Conservation (phyloP, 1,140 invertebrate species). For the Lucilia sericata region DNA sequence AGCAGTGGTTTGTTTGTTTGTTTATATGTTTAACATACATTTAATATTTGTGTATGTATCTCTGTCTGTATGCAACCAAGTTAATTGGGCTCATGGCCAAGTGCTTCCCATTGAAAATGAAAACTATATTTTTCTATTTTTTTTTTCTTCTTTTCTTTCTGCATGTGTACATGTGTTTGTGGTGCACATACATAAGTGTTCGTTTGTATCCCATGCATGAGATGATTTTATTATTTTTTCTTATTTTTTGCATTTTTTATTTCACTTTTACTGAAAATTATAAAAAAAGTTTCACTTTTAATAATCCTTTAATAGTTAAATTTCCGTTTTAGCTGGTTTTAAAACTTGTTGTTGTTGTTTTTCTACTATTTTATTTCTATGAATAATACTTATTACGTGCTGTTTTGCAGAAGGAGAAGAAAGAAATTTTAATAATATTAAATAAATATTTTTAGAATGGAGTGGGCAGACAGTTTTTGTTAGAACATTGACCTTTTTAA, state of each 20-base stretch:
- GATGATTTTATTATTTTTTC: slow-evolving; percentile 33
- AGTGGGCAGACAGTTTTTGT: neutral
- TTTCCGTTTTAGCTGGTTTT: slow-evolving; percentile 40
- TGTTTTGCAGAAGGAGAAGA: too few species aligned
- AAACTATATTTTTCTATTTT: slow-evolving; percentile 33
- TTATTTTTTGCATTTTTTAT: slow-evolving; percentile 22
- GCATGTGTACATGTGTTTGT: neutral
- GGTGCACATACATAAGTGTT: too few species aligned
- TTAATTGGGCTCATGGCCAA: slow-evolving; percentile 44
- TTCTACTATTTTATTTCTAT: neutral
- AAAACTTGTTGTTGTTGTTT: neutral
- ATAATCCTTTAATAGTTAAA: slow-evolving; percentile 44
- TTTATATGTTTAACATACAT: too few species aligned
- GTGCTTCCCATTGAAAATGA: slow-evolving; percentile 43
- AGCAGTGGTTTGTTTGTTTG: too few species aligned
- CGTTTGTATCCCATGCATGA: slow-evolving; percentile 37
- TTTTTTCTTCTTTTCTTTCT: neutral
- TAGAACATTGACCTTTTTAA: neutral
- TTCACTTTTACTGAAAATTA: slow-evolving; percentile 37
- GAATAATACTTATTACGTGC: neutral
- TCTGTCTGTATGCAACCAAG: neutral
- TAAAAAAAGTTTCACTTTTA: slow-evolving; percentile 38
- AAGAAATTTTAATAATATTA: too few species aligned
- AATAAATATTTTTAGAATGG: neutral
- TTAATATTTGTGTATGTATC: too few species aligned